Conservation (phyloP, 2,888 invertebrate species). For the Tipula confusa region DNA sequence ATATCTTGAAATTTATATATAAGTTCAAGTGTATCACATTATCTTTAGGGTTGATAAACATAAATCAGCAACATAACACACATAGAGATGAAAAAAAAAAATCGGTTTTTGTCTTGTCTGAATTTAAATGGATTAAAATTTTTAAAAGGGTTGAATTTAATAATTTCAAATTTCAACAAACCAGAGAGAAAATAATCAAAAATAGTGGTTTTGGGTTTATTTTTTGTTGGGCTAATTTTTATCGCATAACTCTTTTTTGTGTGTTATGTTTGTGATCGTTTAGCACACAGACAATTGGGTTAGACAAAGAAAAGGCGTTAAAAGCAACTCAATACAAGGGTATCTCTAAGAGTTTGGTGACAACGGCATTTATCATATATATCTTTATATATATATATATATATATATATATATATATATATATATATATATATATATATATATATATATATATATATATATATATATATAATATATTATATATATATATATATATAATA, state of each 20-base stretch:
- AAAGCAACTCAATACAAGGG: not conserved
- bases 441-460: too few relatives aligned
- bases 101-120: conserved; percentile 1
- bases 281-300: not conserved
- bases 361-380: too few relatives aligned
- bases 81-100: not conserved
- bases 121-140: conserved; percentile 20
- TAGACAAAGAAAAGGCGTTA: not conserved
- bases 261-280: not conserved
- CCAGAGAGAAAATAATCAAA: not conserved
- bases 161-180: conserved; percentile 7
- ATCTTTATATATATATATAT: too few relatives aligned
- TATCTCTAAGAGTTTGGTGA: not conserved
- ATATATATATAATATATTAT: too few relatives aligned
- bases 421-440: too few relatives aligned
- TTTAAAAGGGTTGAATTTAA: conserved; percentile 20
- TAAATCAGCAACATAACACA: not conserved
- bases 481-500: too few relatives aligned
- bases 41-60: conserved; percentile 25
- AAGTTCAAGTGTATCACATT: conserved; percentile 20
- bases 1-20: not conserved
- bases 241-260: not conserved
- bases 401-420: too few relatives aligned
- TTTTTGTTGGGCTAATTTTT: not conserved
- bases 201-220: not conserved